Percentiles rank a stretch among this genome's conserved stretches.
These are phyloP conservation scores for Polymixis flavicincta DNA, from an alignment of 2,888 invertebrate species.

Conservation along the genomic window DNA sequence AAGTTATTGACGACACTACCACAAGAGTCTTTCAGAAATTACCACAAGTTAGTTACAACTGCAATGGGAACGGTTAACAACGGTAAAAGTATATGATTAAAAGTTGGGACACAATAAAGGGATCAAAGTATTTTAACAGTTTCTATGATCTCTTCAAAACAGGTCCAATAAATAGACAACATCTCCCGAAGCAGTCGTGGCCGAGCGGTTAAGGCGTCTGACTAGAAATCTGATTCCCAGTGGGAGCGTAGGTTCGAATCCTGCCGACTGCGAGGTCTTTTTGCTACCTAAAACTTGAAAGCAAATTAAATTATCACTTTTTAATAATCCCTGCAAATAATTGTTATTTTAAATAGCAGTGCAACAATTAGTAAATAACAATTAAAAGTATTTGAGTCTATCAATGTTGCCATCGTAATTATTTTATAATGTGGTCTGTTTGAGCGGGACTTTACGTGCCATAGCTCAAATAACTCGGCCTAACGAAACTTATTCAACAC, in stretches of 20 bases:
- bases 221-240: constrained; percentile 97
- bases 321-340: not conserved
- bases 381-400: constrained; percentile 10
- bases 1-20: not conserved
- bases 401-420: constrained; percentile 11
- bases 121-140: not conserved
- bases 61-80: not conserved
- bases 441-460: constrained; percentile 3
- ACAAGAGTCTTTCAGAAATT: not conserved
- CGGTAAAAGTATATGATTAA: constrained; percentile 13
- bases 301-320: not conserved
- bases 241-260: constrained; percentile 97
- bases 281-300: not conserved
- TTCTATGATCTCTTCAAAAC: constrained; percentile 14
- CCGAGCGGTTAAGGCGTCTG: constrained; percentile 97
- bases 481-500: constrained; percentile 10
- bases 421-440: not conserved
- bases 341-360: not conserved
- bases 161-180: constrained; percentile 1
- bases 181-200: constrained; percentile 90
- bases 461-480: not conserved
- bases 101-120: constrained; percentile 2
- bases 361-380: not conserved
- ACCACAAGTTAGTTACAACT: not conserved
- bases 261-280: constrained; percentile 93